A percentile compares a stretch with the other conserved stretches of the same genome.
These are phyloP conservation scores for Bovichtus diacanthus DNA, from an alignment of 2,797 vertebrate genomes.

Conservation along the genomic window DNA sequence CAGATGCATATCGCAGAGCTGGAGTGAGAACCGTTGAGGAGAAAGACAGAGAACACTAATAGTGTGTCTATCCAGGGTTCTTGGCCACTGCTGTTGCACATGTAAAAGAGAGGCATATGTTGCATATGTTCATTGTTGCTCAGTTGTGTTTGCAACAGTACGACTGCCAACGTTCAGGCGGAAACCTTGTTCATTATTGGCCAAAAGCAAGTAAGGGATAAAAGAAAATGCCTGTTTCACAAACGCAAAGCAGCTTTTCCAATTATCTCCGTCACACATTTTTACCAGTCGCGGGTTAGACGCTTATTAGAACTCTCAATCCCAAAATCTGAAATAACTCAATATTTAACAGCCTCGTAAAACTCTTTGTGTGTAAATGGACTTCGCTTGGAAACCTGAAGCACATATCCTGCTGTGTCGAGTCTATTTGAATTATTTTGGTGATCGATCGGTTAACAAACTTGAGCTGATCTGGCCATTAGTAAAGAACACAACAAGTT, in stretches of 20 bases:
- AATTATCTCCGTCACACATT: slow-evolving; percentile 58
- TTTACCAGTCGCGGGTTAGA: slow-evolving; percentile 49
- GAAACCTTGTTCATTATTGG: slow-evolving; percentile 46
- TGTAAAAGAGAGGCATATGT: neutral
- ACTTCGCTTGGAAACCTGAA: slow-evolving; percentile 20
- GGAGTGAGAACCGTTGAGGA: slow-evolving; percentile 30
- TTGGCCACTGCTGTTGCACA: neutral
- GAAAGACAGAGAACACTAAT: slow-evolving; percentile 44
- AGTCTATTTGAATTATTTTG: slow-evolving; percentile 41
- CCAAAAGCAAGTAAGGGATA: slow-evolving; percentile 39
- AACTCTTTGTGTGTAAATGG: neutral
- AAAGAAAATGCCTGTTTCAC: slow-evolving; percentile 28
- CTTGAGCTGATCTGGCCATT: slow-evolving; percentile 50
- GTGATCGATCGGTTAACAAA: slow-evolving; percentile 58
- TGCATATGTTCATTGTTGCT: slow-evolving; percentile 17
- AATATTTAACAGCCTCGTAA: slow-evolving; percentile 21
- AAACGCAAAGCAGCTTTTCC: slow-evolving; percentile 52
- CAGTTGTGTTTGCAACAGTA: slow-evolving; percentile 40
- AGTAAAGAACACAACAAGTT: slow-evolving; percentile 36
- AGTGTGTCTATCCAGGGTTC: slow-evolving; percentile 38
- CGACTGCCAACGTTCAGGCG: slow-evolving; percentile 9
- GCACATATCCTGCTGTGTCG: neutral
- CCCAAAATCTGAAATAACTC: slow-evolving; percentile 12
- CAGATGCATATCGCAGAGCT: slow-evolving; percentile 42
- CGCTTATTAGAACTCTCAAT: slow-evolving; percentile 55